Evolutionary conservation across 1,140 invertebrate genomes (phyloP).

Genomic region (Trichoplusia ni): DNA sequence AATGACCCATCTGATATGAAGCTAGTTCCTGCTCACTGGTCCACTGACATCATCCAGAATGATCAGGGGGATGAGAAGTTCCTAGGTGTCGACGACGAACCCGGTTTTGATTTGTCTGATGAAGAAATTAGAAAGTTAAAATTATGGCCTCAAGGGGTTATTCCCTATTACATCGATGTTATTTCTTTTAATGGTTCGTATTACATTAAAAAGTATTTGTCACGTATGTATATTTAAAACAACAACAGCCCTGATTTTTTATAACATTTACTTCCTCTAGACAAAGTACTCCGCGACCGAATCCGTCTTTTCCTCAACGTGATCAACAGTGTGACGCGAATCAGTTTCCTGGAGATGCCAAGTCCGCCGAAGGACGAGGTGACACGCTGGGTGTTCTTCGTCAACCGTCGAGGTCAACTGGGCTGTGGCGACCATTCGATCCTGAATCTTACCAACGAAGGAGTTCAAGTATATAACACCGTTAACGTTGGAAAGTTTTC

Average conservation of each 20-base stretch:
- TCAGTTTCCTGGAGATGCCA: constrained; percentile 57
- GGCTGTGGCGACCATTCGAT: constrained; percentile 51
- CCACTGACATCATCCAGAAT: not conserved
- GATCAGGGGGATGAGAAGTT: not conserved
- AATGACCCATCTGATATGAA: too few relatives aligned
- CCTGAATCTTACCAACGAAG: constrained; percentile 52
- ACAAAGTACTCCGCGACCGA: constrained; percentile 60
- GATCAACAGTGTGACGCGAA: constrained; percentile 42
- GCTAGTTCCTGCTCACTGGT: too few relatives aligned
- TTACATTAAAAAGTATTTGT: too few relatives aligned
- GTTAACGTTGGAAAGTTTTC: too few relatives aligned
- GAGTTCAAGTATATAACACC: constrained; percentile 74
- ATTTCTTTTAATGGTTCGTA: too few relatives aligned
- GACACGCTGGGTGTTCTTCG: constrained; percentile 63
- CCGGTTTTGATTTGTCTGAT: constrained; percentile 22
- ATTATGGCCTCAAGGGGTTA: constrained; percentile 32
- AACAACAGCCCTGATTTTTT: too few relatives aligned
- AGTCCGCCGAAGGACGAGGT: constrained; percentile 48
- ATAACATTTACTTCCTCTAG: constrained; percentile 34
- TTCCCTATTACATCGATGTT: constrained; percentile 36
- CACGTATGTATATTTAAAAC: too few relatives aligned
- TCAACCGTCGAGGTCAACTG: constrained; percentile 56
- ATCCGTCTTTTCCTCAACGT: constrained; percentile 51
- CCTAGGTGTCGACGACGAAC: not conserved
- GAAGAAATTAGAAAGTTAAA: constrained; percentile 32